Base-by-base conservation (phyloP, 1,140 invertebrate species). In the Bactericera cockerelli region DNA sequence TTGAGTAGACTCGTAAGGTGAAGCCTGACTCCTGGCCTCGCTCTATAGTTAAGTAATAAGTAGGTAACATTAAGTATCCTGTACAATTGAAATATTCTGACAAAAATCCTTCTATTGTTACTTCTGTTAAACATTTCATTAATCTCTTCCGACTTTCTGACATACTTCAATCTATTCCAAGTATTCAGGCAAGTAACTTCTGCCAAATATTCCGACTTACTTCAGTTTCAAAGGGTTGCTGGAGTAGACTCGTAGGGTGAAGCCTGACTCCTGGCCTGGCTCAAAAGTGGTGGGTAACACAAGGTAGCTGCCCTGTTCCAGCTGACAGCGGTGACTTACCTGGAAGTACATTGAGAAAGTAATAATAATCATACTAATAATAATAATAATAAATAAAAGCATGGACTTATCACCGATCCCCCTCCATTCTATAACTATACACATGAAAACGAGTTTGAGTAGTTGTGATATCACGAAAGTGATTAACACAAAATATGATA, bases 41-140 rank as follows among this genome's bases (percentile, higher is more conserved):
- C 71, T 93, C 90, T 71, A 92, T 93, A 1, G 89, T 93, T n/a
- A n/a, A n/a, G n/a, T n/a, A n/a, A n/a, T n/a, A n/a, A 1, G 91
- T 93, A 11, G 91, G 89, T 65, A 94, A 78, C 28, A 94, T 76
- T 13, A 94, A 72, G 72, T 90, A 93, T 25, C 82, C n/a, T n/a
- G n/a, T n/a, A n/a, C n/a, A n/a, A n/a, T n/a, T n/a, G n/a, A n/a
- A n/a, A n/a, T n/a, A n/a, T n/a, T n/a, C n/a, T n/a, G n/a, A n/a
- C n/a, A n/a, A n/a, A n/a, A n/a, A n/a, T n/a, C n/a, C n/a, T n/a
- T n/a, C n/a, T n/a, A n/a, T n/a, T n/a, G n/a, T n/a, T n/a, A n/a
- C n/a, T n/a, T n/a, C n/a, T n/a, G n/a, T n/a, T n/a, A n/a, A n/a
- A n/a, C n/a, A n/a, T n/a, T n/a, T n/a, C n/a, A n/a, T n/a, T n/a